A percentile compares a stretch with the other conserved stretches of the same genome.
phyloP scores from a whole-genome alignment of 2,797 vertebrate species.

The Sebastes alutus region DNA sequence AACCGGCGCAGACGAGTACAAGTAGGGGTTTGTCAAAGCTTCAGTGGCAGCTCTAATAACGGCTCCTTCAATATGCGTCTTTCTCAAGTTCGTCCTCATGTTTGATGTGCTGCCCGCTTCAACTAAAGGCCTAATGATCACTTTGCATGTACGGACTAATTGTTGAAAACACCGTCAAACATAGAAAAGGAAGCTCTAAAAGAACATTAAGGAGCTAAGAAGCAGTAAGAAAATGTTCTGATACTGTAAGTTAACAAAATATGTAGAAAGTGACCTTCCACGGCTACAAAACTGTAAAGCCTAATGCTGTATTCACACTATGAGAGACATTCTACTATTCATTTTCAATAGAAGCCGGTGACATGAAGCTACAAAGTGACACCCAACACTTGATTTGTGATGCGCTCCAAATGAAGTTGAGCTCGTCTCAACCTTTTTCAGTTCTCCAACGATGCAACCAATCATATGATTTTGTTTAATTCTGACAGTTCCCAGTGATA shows the following conservation, averaged over 20 bases:
- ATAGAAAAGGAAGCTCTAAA: neutral
- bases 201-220: neutral
- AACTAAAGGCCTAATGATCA: neutral
- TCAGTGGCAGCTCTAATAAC: neutral
- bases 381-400: no score
- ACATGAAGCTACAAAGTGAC: no score
- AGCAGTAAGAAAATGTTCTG: neutral
- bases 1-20: neutral
- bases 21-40: neutral
- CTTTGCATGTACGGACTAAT: neutral
- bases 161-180: neutral
- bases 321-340: no score
- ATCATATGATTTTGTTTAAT: no score
- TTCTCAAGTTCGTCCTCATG: neutral
- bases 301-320: neutral
- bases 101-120: neutral
- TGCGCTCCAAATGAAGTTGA: no score
- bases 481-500: no score
- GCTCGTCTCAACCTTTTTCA: no score
- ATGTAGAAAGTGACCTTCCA: neutral
- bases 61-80: neutral
- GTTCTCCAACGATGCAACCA: no score
- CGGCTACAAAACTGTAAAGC: neutral
- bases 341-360: no score
- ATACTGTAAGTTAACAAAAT: neutral